Percentiles rank a stretch among this genome's conserved stretches.
These are phyloP conservation scores for Zoanthus gigantus DNA, from an alignment of 92 coral and sea anemone species.

Conservation along the genomic window DNA sequence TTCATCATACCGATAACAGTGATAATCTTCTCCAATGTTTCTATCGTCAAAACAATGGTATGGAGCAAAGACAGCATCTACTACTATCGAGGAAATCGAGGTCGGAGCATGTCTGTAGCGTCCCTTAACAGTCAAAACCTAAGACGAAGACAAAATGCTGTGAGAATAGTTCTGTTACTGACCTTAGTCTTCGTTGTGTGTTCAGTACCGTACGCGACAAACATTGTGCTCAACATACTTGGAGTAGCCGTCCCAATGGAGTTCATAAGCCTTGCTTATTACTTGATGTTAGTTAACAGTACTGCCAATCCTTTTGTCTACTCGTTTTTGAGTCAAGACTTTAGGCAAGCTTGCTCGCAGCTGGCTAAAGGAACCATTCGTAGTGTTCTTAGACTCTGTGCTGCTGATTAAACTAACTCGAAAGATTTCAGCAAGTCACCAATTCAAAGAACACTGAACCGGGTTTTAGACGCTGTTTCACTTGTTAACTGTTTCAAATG, in stretches of 20 bases:
- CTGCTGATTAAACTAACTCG: too few relatives aligned
- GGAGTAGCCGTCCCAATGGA: constrained; percentile 49
- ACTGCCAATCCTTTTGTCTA: constrained; percentile 88
- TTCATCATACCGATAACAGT: constrained; percentile 76
- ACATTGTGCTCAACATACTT: constrained; percentile 61
- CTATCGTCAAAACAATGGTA: constrained; percentile 66
- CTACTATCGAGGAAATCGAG: constrained; percentile 48
- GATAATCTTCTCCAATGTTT: constrained; percentile 69
- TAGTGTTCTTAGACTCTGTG: constrained; percentile 1
- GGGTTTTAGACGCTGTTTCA: not conserved
- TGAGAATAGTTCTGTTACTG: constrained; percentile 69
- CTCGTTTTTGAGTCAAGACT: constrained; percentile 86
- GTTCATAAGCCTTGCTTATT: constrained; percentile 72
- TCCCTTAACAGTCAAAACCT: constrained; percentile 4
- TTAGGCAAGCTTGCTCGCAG: constrained; percentile 71
- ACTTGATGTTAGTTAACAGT: constrained; percentile 86
- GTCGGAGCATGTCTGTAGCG: constrained; percentile 30
- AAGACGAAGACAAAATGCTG: constrained; percentile 64
- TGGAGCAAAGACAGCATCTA: constrained; percentile 33
- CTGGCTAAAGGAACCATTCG: constrained; percentile 20
- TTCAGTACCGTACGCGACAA: constrained; percentile 77
- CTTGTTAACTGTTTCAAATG: not conserved
- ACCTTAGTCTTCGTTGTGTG: constrained; percentile 84
- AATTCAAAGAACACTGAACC: not conserved
- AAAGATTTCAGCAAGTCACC: too few relatives aligned